These are phyloP conservation scores for Metaphire vulgaris DNA, from an alignment of 1,140 invertebrate genomes.

Conservation along the genomic window DNA sequence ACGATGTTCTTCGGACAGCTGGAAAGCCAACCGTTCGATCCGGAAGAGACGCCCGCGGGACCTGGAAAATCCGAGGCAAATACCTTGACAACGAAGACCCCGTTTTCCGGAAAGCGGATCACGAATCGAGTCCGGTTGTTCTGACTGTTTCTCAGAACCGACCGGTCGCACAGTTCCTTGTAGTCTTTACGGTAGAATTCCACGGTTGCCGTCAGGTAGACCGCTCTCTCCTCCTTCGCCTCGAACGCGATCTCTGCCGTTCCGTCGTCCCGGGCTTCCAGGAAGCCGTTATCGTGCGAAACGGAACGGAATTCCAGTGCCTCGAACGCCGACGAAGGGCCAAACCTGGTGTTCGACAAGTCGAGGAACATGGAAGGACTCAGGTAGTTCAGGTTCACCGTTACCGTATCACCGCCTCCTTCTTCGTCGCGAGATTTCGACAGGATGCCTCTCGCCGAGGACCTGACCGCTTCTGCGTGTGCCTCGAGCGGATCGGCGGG, in stretches of 20 bases:
- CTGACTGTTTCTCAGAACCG: background rate
- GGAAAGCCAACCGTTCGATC: background rate
- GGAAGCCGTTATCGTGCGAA: background rate
- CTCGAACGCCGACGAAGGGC: background rate
- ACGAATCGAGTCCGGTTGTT: background rate
- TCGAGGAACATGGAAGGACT: background rate
- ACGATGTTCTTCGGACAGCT: background rate
- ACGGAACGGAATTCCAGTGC: background rate
- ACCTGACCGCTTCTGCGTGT: no score
- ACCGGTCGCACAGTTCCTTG: background rate
- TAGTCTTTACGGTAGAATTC: background rate
- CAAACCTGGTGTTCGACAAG: background rate
- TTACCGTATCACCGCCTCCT: background rate
- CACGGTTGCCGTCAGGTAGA: background rate
- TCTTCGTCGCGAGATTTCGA: no score
- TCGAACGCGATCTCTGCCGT: background rate
- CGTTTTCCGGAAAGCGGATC: background rate
- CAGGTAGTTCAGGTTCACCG: background rate
- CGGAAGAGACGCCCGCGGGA: background rate
- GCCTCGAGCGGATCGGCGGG: no score
- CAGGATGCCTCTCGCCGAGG: no score
- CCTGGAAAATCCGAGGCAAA: background rate
- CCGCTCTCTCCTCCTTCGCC: background rate
- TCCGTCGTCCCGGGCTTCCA: background rate
- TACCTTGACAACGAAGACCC: background rate